Conservation (phyloP, 1,140 invertebrate species). For the Aphis craccivora region DNA sequence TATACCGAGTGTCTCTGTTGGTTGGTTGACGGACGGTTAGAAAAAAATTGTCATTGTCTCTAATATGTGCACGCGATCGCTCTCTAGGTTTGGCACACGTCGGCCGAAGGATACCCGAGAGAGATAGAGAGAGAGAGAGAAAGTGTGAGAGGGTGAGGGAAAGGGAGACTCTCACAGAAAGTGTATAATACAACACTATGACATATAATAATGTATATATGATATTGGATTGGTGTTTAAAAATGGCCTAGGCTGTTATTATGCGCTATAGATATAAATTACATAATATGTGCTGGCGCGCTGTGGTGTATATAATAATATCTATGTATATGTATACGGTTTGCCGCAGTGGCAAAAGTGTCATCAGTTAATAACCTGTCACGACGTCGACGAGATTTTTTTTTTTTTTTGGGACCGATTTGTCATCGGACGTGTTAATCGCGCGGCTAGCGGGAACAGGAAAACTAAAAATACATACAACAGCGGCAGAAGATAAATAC, state of each 20-base stretch:
- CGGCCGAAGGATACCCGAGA: not conserved
- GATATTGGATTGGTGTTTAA: slow-evolving; percentile 36
- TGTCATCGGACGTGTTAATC: slow-evolving; percentile 52
- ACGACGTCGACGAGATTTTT: slow-evolving; percentile 22
- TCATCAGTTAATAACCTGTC: slow-evolving; percentile 57
- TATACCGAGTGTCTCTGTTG: not conserved
- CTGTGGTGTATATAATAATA: not conserved
- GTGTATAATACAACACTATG: not conserved
- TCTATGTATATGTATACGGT: not conserved
- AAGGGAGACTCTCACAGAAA: not conserved
- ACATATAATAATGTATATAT: slow-evolving; percentile 10
- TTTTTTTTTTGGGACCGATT: slow-evolving; percentile 27
- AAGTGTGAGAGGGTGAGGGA: too few relatives aligned
- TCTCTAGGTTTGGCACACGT: slow-evolving; percentile 17
- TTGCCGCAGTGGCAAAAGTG: slow-evolving; percentile 17
- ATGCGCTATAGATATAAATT: not conserved
- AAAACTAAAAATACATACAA: not conserved
- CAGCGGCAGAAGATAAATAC: not conserved
- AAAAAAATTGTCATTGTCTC: not conserved
- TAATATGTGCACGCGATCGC: not conserved
- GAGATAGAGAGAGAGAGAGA: not conserved
- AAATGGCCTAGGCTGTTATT: slow-evolving; percentile 36
- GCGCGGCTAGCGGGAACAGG: not conserved
- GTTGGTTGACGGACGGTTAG: not conserved
- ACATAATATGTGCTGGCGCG: not conserved